Conservation (phyloP, 2,888 invertebrate species). For the Timandra comae region DNA sequence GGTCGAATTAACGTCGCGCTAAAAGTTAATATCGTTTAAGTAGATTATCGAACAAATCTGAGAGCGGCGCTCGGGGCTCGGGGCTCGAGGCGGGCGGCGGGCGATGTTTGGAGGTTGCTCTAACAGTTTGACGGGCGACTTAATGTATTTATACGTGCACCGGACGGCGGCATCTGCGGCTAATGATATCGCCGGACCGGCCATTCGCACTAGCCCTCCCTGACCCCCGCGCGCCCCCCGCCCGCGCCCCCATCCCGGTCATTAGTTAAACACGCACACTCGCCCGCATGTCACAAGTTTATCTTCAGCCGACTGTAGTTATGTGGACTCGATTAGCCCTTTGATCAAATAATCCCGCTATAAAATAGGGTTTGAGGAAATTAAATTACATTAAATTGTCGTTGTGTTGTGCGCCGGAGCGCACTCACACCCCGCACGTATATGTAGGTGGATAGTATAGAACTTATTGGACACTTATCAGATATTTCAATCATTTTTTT, state of each 20-base stretch:
- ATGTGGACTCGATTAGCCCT: slow-evolving; percentile 75
- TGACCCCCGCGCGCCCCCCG: slow-evolving; percentile 17
- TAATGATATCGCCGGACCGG: slow-evolving; percentile 72
- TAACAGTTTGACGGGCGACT: slow-evolving; percentile 72
- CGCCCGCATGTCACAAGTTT: slow-evolving; percentile 76
- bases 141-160: slow-evolving; percentile 73
- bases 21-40: slow-evolving; percentile 8
- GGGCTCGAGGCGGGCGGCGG: slow-evolving; percentile 37
- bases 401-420: slow-evolving; percentile 39
- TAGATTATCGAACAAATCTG: slow-evolving; percentile 17
- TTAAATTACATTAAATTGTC: slow-evolving; percentile 69
- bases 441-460: too few relatives aligned
- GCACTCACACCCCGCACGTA: too few relatives aligned
- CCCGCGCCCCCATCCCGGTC: slow-evolving; percentile 64
- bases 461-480: too few relatives aligned
- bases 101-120: slow-evolving; percentile 52
- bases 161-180: slow-evolving; percentile 72
- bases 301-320: slow-evolving; percentile 68
- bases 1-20: neutral
- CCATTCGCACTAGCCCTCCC: slow-evolving; percentile 24
- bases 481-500: too few relatives aligned
- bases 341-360: slow-evolving; percentile 74
- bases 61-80: too few relatives aligned
- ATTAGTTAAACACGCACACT: slow-evolving; percentile 76
- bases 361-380: slow-evolving; percentile 71